These are phyloP conservation scores for Caenorhabditis doughertyi DNA, from an alignment of 2,888 invertebrate genomes.

Conservation along the genomic window DNA sequence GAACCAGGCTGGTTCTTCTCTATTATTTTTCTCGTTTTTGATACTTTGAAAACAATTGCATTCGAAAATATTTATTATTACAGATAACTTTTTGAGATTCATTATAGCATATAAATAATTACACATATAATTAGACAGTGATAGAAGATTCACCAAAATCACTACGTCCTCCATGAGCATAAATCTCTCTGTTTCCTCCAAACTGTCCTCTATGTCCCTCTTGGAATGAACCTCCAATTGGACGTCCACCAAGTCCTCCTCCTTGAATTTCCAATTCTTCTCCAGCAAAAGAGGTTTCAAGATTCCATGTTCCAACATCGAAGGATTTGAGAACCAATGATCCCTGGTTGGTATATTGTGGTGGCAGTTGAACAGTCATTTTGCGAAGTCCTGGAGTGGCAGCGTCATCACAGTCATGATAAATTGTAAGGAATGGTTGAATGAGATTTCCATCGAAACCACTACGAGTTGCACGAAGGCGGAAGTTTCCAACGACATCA, in stretches of 20 bases:
- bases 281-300: conserved; percentile 63
- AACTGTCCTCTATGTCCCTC: conserved; percentile 48
- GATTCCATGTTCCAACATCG: conserved; percentile 66
- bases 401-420: conserved; percentile 62
- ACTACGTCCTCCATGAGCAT: conserved; percentile 38
- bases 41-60: neutral
- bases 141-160: conserved; percentile 50
- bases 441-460: conserved; percentile 47
- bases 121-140: conserved; percentile 30
- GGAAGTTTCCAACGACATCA: conserved; percentile 59
- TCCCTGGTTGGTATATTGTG: conserved; percentile 63
- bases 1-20: too few relatives aligned
- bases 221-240: conserved; percentile 46
- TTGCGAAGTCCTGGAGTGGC: conserved; percentile 61
- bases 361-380: conserved; percentile 65
- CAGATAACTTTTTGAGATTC: conserved; percentile 1
- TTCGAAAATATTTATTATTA: neutral
- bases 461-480: conserved; percentile 47
- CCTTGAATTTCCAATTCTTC: conserved; percentile 56
- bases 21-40: too few relatives aligned
- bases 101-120: neutral
- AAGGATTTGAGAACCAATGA: conserved; percentile 51
- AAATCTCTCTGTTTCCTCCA: conserved; percentile 49
- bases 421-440: conserved; percentile 61
- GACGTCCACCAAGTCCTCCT: conserved; percentile 44